These are phyloP conservation scores for Pentamera pediparva DNA, from an alignment of 53 echinoderm and acorn worm species.

Conservation along the genomic window DNA sequence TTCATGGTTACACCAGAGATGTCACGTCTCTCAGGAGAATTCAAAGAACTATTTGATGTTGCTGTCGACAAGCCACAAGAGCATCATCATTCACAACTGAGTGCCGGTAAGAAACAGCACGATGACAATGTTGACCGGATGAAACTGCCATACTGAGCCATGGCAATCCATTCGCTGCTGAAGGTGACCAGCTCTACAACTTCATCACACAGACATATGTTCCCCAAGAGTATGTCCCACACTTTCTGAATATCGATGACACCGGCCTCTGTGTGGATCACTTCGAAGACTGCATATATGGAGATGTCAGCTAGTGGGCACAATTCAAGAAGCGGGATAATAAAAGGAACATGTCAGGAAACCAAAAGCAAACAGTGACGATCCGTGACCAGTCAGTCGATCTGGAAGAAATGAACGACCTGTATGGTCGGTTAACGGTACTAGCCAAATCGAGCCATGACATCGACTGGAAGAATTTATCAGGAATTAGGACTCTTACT, in stretches of 20 bases:
- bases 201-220: constrained; percentile 15
- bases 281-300: too few species aligned
- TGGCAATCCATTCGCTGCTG: constrained; percentile 4
- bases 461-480: too few species aligned
- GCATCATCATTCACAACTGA: neutral
- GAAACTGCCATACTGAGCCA: constrained; percentile 2
- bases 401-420: too few species aligned
- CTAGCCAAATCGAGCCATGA: too few species aligned
- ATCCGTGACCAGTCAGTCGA: too few species aligned
- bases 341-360: too few species aligned
- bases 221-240: neutral
- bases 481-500: too few species aligned
- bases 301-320: too few species aligned
- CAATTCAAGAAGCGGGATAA: too few species aligned
- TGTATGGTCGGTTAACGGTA: too few species aligned
- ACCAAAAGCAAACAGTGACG: too few species aligned
- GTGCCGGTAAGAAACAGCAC: neutral
- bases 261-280: too few species aligned
- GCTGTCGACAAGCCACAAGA: neutral
- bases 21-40: constrained; percentile 20
- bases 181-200: constrained; percentile 32
- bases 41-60: neutral
- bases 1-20: constrained; percentile 18
- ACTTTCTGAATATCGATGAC: neutral
- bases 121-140: neutral